Conservation (phyloP, 2,797 vertebrate species). For the Crenuchus spilurus region DNA sequence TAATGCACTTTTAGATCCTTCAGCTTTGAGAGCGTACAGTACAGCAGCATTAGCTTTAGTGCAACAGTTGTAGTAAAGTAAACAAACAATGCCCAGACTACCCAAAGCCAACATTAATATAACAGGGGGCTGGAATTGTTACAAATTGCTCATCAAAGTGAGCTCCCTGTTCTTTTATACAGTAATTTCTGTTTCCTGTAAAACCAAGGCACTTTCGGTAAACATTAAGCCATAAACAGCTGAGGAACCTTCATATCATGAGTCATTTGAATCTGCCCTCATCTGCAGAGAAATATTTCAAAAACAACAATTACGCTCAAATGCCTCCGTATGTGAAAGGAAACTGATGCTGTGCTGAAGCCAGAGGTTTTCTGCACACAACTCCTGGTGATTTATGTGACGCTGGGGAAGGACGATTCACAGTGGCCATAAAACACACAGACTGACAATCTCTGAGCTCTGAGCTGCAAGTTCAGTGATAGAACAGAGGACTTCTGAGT, state of each 20-base stretch:
- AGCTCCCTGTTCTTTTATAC: background rate
- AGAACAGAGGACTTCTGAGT: background rate
- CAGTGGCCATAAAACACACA: constrained; percentile 14
- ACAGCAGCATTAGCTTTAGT: background rate
- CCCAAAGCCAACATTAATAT: background rate
- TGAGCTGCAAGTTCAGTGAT: background rate
- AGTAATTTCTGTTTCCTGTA: background rate
- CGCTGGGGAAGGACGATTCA: background rate
- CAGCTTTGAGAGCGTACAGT: too few relatives aligned
- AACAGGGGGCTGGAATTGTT: background rate
- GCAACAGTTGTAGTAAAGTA: background rate
- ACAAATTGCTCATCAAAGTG: background rate
- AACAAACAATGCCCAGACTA: background rate
- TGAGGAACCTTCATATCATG: background rate
- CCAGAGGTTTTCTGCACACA: constrained; percentile 22
- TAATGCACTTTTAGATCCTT: too few relatives aligned
- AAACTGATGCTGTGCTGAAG: constrained; percentile 23
- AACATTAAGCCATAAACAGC: background rate
- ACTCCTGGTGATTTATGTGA: constrained; percentile 36
- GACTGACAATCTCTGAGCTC: background rate
- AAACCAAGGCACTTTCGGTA: background rate
- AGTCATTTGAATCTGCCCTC: constrained; percentile 22
- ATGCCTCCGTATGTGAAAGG: constrained; percentile 4
- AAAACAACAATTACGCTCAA: constrained; percentile 27
- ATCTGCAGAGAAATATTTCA: constrained; percentile 32